These are phyloP conservation scores for Lucinisca nassula DNA, from an alignment of 2,888 invertebrate species.

Conservation along the genomic window DNA sequence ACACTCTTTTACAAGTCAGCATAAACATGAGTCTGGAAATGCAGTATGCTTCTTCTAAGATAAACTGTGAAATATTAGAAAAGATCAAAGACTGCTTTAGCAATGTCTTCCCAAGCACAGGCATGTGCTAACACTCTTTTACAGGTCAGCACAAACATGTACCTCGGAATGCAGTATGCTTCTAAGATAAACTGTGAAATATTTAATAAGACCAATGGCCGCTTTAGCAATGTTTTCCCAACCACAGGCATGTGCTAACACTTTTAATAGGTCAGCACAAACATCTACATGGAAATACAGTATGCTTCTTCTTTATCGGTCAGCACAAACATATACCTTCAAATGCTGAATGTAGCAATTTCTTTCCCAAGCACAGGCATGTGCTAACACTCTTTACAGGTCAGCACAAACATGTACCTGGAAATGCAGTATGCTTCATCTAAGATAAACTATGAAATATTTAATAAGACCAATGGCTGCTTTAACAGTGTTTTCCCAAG, in stretches of 20 bases:
- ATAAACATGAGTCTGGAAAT: not conserved
- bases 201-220: not conserved
- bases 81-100: not conserved
- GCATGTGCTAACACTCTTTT: not conserved
- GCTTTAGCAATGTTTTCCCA: not conserved
- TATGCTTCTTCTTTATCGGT: too few relatives aligned
- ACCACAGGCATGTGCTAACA: not conserved
- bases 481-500: not conserved
- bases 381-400: not conserved
- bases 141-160: not conserved
- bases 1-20: not conserved
- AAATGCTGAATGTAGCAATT: not conserved
- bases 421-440: not conserved
- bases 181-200: not conserved
- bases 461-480: too few relatives aligned
- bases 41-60: not conserved
- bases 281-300: not conserved
- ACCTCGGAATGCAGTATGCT: not conserved
- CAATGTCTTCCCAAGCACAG: not conserved
- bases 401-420: not conserved
- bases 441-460: too few relatives aligned
- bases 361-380: not conserved
- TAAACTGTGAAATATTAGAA: not conserved
- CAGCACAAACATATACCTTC: too few relatives aligned
- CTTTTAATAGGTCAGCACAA: not conserved